Percentiles rank a stretch among this genome's conserved stretches.
Evolutionary conservation across 2,888 invertebrate genomes (phyloP).

Genomic region (Lottia scabra): DNA sequence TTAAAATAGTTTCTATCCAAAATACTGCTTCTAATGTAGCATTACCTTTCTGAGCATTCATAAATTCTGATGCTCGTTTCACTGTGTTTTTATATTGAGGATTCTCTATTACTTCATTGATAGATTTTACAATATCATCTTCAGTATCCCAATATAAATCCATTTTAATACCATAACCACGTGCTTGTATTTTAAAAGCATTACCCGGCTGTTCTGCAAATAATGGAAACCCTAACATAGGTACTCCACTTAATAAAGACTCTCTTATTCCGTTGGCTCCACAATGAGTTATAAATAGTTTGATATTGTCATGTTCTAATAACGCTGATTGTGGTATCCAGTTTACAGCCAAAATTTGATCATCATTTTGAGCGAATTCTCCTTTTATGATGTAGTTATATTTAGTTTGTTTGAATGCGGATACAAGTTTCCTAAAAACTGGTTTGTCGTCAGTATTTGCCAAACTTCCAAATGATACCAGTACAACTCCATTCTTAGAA

Average conservation of each 20-base stretch:
- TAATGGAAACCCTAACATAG: conserved; percentile 44
- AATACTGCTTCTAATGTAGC: conserved; percentile 42
- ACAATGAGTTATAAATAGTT: conserved; percentile 49
- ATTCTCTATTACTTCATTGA: conserved; percentile 31
- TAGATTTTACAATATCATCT: conserved; percentile 25
- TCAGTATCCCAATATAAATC: conserved; percentile 28
- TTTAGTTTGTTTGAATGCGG: neutral
- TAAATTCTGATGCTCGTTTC: conserved; percentile 29
- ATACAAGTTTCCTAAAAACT: neutral
- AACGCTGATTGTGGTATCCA: conserved; percentile 52
- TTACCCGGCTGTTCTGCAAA: conserved; percentile 42
- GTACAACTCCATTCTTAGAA: conserved; percentile 37
- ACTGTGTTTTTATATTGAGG: conserved; percentile 29
- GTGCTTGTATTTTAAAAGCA: conserved; percentile 28
- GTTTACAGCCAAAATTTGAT: conserved; percentile 17
- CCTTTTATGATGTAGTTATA: neutral
- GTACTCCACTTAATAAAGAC: conserved; percentile 48
- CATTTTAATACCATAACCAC: conserved; percentile 39
- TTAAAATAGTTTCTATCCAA: conserved; percentile 51
- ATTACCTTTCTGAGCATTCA: conserved; percentile 14
- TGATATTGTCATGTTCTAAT: conserved; percentile 38
- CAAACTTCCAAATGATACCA: conserved; percentile 46
- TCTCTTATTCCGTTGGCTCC: conserved; percentile 49
- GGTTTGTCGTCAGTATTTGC: neutral
- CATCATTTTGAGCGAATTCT: neutral